Percentiles rank a stretch among this genome's conserved stretches.
phyloP scores from a whole-genome alignment of 2,113 vertebrate genomes.

The Tricholaema leucomelas region DNA sequence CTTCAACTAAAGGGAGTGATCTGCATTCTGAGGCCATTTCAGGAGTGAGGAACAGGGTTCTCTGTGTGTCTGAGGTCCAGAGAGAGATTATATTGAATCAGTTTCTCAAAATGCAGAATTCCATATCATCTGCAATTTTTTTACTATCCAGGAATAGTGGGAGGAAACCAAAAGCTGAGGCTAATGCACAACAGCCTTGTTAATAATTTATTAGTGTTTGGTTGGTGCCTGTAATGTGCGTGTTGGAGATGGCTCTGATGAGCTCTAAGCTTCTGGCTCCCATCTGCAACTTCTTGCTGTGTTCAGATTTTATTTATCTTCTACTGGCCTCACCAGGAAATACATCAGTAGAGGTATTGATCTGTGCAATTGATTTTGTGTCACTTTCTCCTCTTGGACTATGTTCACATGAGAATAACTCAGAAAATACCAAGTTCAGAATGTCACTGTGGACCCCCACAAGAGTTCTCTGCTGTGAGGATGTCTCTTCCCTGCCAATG shows the following conservation, averaged over 20 bases:
- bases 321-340: not conserved
- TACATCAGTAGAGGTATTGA: constrained; percentile 32
- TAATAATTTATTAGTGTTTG: constrained; percentile 54
- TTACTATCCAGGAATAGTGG: not conserved
- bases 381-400: not conserved
- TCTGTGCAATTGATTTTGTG: constrained; percentile 37
- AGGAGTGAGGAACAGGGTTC: not conserved
- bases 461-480: not conserved
- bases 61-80: not conserved
- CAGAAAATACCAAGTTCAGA: not conserved
- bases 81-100: not conserved
- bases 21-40: not conserved
- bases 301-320: constrained; percentile 51
- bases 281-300: constrained; percentile 24
- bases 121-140: not conserved
- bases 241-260: constrained; percentile 24
- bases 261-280: constrained; percentile 52
- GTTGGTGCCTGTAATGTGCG: not conserved
- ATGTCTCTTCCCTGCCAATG: not conserved
- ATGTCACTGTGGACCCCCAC: not conserved
- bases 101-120: not conserved
- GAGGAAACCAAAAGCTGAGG: not conserved
- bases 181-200: constrained; percentile 3
- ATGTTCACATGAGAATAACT: not conserved
- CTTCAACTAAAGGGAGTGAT: not conserved